These are phyloP conservation scores for Andrena hattorfiana DNA, from an alignment of 2,888 invertebrate species.

Conservation along the genomic window DNA sequence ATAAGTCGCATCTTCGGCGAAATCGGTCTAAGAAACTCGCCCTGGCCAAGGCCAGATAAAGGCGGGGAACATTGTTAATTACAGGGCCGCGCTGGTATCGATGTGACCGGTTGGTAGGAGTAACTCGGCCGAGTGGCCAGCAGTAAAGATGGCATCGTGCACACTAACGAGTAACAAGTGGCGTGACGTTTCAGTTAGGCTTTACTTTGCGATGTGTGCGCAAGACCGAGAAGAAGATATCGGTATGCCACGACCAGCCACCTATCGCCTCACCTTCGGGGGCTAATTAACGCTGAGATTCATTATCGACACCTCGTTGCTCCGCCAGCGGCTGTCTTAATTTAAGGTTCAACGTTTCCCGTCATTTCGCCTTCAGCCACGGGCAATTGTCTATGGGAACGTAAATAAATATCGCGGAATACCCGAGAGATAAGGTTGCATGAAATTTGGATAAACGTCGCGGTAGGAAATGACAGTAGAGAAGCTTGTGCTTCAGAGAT, in stretches of 20 bases:
- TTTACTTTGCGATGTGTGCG: constrained; percentile 69
- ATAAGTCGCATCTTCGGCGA: constrained; percentile 47
- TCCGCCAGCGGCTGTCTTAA: constrained; percentile 76
- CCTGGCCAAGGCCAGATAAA: constrained; percentile 52
- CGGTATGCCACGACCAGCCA: constrained; percentile 81
- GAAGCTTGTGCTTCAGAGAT: background rate
- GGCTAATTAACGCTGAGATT: constrained; percentile 83
- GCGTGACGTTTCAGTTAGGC: constrained; percentile 83
- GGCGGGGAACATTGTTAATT: constrained; percentile 78
- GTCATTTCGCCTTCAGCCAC: constrained; percentile 30
- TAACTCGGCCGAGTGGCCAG: constrained; percentile 63
- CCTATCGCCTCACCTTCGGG: constrained; percentile 78
- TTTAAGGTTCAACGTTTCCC: constrained; percentile 71
- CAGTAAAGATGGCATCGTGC: constrained; percentile 82
- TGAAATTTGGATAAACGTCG: background rate
- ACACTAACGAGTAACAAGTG: constrained; percentile 82
- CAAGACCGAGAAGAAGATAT: constrained; percentile 72
- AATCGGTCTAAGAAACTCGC: constrained; percentile 56
- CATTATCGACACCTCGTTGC: constrained; percentile 82
- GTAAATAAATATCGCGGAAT: background rate
- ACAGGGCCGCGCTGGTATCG: constrained; percentile 75
- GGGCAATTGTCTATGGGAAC: background rate
- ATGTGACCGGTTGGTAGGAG: constrained; percentile 70
- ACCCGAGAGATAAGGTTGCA: background rate
- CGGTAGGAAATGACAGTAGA: background rate